Evolutionary conservation across 2,797 vertebrate species (phyloP).

Genomic region (Salarias fasciatus): DNA sequence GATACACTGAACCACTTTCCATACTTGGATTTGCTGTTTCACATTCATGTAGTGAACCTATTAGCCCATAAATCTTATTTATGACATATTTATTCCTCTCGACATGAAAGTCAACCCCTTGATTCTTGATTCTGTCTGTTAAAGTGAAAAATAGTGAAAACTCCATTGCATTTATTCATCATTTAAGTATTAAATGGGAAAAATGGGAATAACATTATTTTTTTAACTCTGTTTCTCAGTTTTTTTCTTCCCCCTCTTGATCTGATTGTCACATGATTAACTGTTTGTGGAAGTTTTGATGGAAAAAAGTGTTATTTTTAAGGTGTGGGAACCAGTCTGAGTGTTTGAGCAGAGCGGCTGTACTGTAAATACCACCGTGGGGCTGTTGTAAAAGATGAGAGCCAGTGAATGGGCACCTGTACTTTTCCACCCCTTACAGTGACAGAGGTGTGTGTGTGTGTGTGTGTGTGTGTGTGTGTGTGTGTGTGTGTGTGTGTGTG

Average conservation of each 20-base stretch:
- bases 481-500: too few relatives aligned
- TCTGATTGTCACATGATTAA: constrained; percentile 10
- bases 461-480: too few relatives aligned
- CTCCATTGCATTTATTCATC: too few relatives aligned
- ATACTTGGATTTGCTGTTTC: constrained; percentile 2
- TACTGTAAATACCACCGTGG: too few relatives aligned
- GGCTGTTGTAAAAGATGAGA: constrained; percentile 15
- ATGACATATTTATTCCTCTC: too few relatives aligned
- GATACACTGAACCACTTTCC: constrained; percentile 14
- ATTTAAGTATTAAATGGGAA: too few relatives aligned
- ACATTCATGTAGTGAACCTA: neutral
- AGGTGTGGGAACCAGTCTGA: constrained; percentile 62
- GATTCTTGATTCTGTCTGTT: too few relatives aligned
- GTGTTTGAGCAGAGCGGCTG: too few relatives aligned
- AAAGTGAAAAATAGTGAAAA: neutral
- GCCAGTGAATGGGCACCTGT: constrained; percentile 40
- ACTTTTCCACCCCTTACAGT: constrained; percentile 54
- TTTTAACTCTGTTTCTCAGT: neutral
- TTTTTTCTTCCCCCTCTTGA: neutral
- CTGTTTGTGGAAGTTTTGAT: constrained; percentile 24
- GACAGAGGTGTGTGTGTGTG: neutral
- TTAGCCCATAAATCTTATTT: too few relatives aligned
- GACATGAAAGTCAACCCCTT: too few relatives aligned
- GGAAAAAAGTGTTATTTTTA: constrained; percentile 26
- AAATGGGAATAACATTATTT: too few relatives aligned